Base-by-base conservation (phyloP, 2,113 vertebrate genomes). In the Neodon shergylaensis region DNA sequence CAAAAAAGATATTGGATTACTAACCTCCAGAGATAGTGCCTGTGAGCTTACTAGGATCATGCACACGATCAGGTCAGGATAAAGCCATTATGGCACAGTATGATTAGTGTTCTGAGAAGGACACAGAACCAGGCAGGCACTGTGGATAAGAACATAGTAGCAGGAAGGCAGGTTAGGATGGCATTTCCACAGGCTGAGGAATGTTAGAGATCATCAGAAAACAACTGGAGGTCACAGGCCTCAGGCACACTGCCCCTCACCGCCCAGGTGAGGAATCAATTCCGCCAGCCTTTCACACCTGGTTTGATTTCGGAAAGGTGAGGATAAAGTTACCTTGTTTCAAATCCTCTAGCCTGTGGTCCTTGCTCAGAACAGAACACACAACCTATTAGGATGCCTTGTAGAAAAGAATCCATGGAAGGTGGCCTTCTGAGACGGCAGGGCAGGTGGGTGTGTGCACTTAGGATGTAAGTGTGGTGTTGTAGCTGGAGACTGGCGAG, bases 91-190 rank as follows among this genome's bases (percentile, higher is more conserved):
- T 4, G 22, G 36, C 79, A 54, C 54, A 39, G 4, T n/a, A 16
- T 39, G 54, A 24, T 54, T 13, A 52, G 33, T n/a, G 8, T 24
- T 39, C n/a, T 58, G 33, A 58, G 58, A n/a, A 81, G 36, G 21
- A 42, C 58, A 63, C 13, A 17, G 52, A 58, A 12, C 24, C 28
- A 28, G 24, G n/a, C 54, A 28, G 7, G 24, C 7, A 9, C 10
- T 2, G 1, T 12, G 39, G 4, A 22, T 3, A 47, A 28, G 1
- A 11, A 4, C 10, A 16, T 16, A 10, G 16, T 0, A 39, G 13
- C 8, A 6, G 0, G 33, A 70, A 74, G 26, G 33, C 3, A n/a
- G 33, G 52, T 42, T 14, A 0, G 33, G 33, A n/a, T 16, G 76
- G 36, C 0, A 3, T 0, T 68, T 87, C 39, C 47, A 44, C 13